Percentiles rank a stretch among this genome's conserved stretches.
phyloP scores from a whole-genome alignment of 2,888 invertebrate genomes.

The Torymus tubicola region DNA sequence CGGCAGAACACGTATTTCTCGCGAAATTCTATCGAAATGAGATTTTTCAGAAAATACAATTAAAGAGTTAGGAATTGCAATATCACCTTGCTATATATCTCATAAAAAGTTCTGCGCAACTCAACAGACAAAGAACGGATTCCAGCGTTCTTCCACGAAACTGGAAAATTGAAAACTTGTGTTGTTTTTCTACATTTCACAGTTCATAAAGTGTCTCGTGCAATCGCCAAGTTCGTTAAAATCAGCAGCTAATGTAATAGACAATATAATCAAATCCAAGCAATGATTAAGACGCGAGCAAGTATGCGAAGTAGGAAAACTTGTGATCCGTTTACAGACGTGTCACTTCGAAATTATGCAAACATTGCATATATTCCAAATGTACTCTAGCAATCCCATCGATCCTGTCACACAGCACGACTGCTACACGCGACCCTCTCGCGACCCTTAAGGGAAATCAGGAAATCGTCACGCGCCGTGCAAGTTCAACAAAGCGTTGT shows the following conservation, averaged over 20 bases:
- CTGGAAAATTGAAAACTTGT: too few species aligned
- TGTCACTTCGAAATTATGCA: background rate
- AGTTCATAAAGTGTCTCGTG: too few species aligned
- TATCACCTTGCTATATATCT: background rate
- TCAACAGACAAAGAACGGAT: background rate
- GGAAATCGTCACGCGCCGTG: conserved; percentile 6
- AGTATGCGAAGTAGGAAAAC: too few species aligned
- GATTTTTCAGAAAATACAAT: background rate
- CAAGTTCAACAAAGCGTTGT: conserved; percentile 4
- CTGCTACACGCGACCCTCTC: background rate
- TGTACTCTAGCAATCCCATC: conserved; percentile 10
- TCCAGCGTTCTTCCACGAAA: too few species aligned
- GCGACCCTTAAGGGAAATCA: conserved; percentile 2
- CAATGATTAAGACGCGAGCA: too few species aligned
- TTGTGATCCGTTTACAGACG: too few species aligned
- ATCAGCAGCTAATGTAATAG: too few species aligned
- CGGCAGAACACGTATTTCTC: background rate
- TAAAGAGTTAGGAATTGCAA: background rate
- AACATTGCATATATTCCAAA: background rate
- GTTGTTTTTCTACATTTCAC: too few species aligned
- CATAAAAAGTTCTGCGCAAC: background rate
- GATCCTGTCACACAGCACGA: background rate
- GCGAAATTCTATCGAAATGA: background rate
- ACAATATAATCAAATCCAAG: too few species aligned
- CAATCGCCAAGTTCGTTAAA: too few species aligned